Evolutionary conservation across 2,888 invertebrate genomes (phyloP).

Genomic region (Buathra laborator): DNA sequence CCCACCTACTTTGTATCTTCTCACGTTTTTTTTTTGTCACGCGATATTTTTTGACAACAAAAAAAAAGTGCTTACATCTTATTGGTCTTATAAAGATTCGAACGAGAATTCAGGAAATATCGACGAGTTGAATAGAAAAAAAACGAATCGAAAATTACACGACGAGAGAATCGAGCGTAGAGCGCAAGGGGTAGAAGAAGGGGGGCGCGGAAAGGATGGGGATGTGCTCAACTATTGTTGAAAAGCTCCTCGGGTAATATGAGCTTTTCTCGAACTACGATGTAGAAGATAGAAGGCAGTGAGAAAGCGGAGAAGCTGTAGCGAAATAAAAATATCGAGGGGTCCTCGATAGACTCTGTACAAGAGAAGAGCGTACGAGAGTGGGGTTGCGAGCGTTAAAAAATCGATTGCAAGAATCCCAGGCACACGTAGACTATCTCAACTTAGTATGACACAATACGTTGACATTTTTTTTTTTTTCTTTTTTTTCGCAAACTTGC

Average conservation of each 20-base stretch:
- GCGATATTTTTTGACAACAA: too few species aligned
- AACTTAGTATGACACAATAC: not conserved
- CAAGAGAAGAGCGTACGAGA: not conserved
- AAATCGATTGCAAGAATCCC: constrained; percentile 44
- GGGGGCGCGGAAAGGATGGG: too few species aligned
- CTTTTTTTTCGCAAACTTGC: not conserved
- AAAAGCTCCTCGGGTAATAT: constrained; percentile 54
- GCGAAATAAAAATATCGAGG: constrained; percentile 55
- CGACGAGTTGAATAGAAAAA: constrained; percentile 16
- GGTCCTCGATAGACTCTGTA: constrained; percentile 40
- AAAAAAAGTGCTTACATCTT: not conserved
- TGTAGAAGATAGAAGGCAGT: constrained; percentile 21
- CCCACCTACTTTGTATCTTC: too few species aligned
- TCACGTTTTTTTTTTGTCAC: too few species aligned
- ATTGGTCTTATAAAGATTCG: not conserved
- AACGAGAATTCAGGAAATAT: constrained; percentile 5
- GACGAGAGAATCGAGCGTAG: constrained; percentile 20
- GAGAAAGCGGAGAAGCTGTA: not conserved
- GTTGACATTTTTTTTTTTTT: not conserved
- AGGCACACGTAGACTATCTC: not conserved
- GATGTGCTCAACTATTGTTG: constrained; percentile 54
- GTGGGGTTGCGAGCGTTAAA: constrained; percentile 11
- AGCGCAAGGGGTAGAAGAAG: not conserved
- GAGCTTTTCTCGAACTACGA: constrained; percentile 54
- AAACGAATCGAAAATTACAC: constrained; percentile 30